Base-by-base conservation (phyloP, 2,888 invertebrate genomes). In the Rhimphoctona megacephalus region DNA sequence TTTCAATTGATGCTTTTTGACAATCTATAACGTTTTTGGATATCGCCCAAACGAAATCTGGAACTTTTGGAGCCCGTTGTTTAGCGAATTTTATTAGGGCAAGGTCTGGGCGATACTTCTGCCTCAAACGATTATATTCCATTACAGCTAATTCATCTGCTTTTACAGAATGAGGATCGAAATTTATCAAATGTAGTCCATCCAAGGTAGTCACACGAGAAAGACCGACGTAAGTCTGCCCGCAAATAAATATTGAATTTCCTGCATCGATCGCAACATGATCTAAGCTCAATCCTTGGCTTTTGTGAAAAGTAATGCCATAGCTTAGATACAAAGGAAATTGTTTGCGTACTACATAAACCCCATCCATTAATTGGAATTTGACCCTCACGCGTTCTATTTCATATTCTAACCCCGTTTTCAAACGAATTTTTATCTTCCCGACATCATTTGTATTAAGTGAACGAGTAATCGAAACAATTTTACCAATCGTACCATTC, bases 381-480 rank as follows among this genome's bases (percentile, higher is more conserved):
- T 89, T 89, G 0, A 80, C 80, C 7, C 57, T 83, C 6, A 88
- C 49, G 14, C 49, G 49, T 17, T 49, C 49, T 49, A 49, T 49
- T 49, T 49, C 49, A 19, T 49, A 49, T 61, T 30, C 64, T 61
- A 69, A 85, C 36, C 88, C 87, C 49, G 83, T 54, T 6, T 67
- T n/a, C 43, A 89, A 81, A n/a, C 77, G n/a, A 46, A 89, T 85
- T 64, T 54, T 81, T n/a, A 89, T 64, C 46, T 91, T 92, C 0
- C 89, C 88, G 52, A 92, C 90, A 8, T 39, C 9, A 66, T 88
- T 25, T 14, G 86, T 88, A 36, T 91, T 89, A 82, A 91, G 90
- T 39, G 39, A 4, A 73, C 90, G 90, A 39, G 39, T 1, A 39
- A 39, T 6, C 7, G 7, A 39, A 39, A 39, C 9, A 39, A 39